Evolutionary conservation across 1,140 invertebrate species (phyloP).

Genomic region (Pseudachorutes palmiensis): DNA sequence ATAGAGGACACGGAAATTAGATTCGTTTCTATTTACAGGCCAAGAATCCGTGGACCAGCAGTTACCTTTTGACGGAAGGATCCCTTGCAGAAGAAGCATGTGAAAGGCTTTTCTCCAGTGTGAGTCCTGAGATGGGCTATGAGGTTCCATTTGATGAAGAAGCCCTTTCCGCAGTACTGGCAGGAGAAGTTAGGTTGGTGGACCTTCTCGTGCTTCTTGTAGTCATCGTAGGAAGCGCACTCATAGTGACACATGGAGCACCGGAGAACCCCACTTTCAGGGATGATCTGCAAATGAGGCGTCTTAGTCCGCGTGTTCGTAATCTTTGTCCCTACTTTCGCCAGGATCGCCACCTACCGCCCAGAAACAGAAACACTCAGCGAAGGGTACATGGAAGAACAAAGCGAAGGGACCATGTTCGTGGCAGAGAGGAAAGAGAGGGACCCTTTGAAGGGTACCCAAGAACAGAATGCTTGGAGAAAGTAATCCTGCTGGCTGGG

Average conservation of each 20-base stretch:
- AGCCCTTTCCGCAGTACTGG: slow-evolving; percentile 38
- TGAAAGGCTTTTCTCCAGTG: slow-evolving; percentile 49
- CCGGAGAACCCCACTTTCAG: slow-evolving; percentile 33
- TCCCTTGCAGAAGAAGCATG: slow-evolving; percentile 49
- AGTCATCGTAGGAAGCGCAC: slow-evolving; percentile 38
- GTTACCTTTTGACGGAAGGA: slow-evolving; percentile 46
- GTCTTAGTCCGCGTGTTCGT: slow-evolving; percentile 39
- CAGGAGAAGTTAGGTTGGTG: slow-evolving; percentile 39
- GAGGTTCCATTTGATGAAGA: slow-evolving; percentile 39
- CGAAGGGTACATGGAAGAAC: background rate
- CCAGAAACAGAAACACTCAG: background rate
- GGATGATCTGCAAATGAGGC: slow-evolving; percentile 38
- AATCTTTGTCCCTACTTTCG: slow-evolving; percentile 38
- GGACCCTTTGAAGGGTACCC: too few species aligned
- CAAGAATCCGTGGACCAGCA: too few species aligned
- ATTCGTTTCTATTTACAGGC: too few species aligned
- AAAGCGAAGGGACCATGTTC: background rate
- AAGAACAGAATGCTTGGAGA: too few species aligned
- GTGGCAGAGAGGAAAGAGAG: background rate
- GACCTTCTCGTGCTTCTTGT: slow-evolving; percentile 39
- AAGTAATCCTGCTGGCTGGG: too few species aligned
- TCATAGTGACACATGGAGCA: slow-evolving; percentile 39
- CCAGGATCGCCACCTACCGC: slow-evolving; percentile 35
- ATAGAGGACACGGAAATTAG: background rate
- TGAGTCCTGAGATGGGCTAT: slow-evolving; percentile 45